phyloP scores from a whole-genome alignment of 2,888 invertebrate genomes.

The Chymomyza caudatula region DNA sequence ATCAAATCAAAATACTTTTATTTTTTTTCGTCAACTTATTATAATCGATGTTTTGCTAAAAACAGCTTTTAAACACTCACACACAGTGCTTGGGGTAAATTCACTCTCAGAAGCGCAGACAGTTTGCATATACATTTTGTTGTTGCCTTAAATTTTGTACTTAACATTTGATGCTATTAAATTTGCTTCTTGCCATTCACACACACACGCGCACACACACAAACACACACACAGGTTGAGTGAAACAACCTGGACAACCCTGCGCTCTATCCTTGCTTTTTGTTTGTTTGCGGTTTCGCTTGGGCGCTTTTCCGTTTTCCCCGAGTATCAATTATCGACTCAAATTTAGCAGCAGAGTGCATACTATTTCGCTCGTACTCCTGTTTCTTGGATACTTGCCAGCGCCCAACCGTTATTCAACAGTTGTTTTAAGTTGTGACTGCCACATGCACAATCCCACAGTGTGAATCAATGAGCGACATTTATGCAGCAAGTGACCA shows the following conservation, averaged over 20 bases:
- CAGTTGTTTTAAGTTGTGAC: no score
- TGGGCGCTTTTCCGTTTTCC: conserved; percentile 59
- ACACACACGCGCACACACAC: no score
- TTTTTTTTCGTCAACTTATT: conserved; percentile 6
- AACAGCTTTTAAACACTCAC: conserved; percentile 28
- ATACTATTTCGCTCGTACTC: background rate
- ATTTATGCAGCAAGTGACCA: background rate
- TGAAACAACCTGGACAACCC: background rate
- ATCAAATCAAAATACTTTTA: conserved; percentile 67
- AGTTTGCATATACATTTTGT: background rate
- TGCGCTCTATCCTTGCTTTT: conserved; percentile 20
- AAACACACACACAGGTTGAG: no score
- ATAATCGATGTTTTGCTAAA: conserved; percentile 41
- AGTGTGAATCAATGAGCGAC: background rate
- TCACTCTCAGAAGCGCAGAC: background rate
- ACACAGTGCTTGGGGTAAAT: background rate
- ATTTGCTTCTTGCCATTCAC: no score
- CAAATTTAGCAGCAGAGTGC: conserved; percentile 47
- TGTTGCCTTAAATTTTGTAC: background rate
- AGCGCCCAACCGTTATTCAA: background rate
- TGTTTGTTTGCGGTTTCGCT: conserved; percentile 64
- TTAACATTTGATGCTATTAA: background rate
- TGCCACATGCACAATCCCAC: no score
- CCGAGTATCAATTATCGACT: conserved; percentile 64
- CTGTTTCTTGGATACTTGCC: background rate